Evolutionary conservation across 2,888 invertebrate species (phyloP).

Genomic region (Hydrotaea diabolus): DNA sequence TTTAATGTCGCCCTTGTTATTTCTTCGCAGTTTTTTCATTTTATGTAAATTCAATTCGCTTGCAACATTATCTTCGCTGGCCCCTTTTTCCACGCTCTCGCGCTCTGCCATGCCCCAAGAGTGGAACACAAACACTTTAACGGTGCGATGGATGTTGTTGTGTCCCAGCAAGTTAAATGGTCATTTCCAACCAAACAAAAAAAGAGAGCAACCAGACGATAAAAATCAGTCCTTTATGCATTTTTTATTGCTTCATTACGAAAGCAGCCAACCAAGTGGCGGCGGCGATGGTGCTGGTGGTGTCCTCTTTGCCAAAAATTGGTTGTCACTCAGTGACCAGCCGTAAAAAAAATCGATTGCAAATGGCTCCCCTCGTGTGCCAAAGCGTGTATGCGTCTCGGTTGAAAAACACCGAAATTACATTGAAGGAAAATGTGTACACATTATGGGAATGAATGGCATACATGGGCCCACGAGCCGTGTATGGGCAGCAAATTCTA

Average conservation of each 20-base stretch:
- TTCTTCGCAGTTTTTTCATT: not conserved
- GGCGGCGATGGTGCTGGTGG: not conserved
- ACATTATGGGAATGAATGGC: not conserved
- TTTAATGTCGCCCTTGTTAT: conserved; percentile 72
- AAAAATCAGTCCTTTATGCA: conserved; percentile 41
- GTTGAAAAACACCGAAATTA: conserved; percentile 1
- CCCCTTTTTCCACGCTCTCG: no score
- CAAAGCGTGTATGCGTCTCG: not conserved
- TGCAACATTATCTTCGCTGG: not conserved
- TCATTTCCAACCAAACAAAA: not conserved
- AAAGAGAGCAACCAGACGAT: conserved; percentile 32
- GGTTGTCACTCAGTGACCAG: conserved; percentile 40
- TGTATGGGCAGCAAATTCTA: no score
- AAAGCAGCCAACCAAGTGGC: conserved; percentile 34
- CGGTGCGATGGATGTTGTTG: not conserved
- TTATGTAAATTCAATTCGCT: conserved; percentile 70
- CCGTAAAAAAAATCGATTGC: conserved; percentile 45
- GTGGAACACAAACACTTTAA: not conserved
- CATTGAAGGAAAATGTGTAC: conserved; percentile 3
- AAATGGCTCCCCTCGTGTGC: not conserved
- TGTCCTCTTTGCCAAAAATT: conserved; percentile 27
- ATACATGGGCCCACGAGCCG: not conserved
- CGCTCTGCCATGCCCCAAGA: no score
- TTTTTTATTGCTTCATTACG: conserved; percentile 47
- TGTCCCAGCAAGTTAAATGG: conserved; percentile 37